These are phyloP conservation scores for Scaptomyza graminum DNA, from an alignment of 1,140 invertebrate species.

Conservation along the genomic window DNA sequence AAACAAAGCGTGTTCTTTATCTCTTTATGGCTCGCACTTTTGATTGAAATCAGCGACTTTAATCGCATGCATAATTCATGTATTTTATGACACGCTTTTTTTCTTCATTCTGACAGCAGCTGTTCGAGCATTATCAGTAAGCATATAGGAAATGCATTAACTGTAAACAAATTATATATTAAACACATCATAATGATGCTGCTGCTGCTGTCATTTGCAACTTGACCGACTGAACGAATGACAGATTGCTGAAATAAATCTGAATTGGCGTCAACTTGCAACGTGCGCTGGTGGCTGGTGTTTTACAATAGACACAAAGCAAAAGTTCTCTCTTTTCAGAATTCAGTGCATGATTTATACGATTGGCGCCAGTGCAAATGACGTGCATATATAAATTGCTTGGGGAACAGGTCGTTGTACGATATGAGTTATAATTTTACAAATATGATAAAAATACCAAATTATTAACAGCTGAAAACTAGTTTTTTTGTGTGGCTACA, in stretches of 20 bases:
- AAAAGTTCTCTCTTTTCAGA: conserved; percentile 12
- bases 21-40: conserved; percentile 22
- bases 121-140: not conserved
- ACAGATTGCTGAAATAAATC: conserved; percentile 71
- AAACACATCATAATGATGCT: not conserved
- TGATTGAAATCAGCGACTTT: conserved; percentile 37
- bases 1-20: conserved; percentile 41
- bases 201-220: conserved; percentile 41
- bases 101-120: conserved; percentile 20
- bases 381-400: conserved; percentile 22
- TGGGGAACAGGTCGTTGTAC: conserved; percentile 7
- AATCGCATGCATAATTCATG: conserved; percentile 31
- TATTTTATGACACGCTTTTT: conserved; percentile 15
- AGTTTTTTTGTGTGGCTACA: not conserved
- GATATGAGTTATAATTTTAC: too few relatives aligned
- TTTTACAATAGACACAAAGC: conserved; percentile 11
- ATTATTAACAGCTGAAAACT: conserved; percentile 6
- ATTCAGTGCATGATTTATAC: conserved; percentile 53
- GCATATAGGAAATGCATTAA: conserved; percentile 69
- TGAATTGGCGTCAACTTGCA: conserved; percentile 55
- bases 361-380: conserved; percentile 58
- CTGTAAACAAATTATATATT: conserved; percentile 41
- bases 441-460: not conserved
- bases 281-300: conserved; percentile 15
- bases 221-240: conserved; percentile 48